Evolutionary conservation across 2,113 vertebrate species (phyloP).

Genomic region (Zosterops pallidus): DNA sequence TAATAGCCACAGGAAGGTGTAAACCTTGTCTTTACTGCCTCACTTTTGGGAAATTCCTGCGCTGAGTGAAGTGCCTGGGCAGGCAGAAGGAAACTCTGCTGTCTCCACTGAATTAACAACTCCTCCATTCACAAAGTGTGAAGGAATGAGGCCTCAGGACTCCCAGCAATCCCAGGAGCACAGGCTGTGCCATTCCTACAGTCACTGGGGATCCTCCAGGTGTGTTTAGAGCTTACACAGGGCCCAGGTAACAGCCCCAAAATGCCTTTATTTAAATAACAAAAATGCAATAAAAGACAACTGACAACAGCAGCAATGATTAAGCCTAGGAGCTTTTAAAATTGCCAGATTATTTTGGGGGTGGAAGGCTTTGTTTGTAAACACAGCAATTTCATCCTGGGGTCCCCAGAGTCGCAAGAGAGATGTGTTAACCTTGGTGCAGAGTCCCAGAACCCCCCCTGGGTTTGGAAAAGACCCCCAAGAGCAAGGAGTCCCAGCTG

Average conservation of each 20-base stretch:
- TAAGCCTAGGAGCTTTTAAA: background rate
- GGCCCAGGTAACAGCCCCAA: background rate
- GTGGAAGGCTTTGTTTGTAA: background rate
- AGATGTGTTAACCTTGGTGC: background rate
- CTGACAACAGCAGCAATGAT: background rate
- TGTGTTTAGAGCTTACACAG: background rate
- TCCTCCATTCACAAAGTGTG: too few species aligned
- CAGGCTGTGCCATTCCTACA: accelerated
- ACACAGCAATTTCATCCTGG: too few species aligned
- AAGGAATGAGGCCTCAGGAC: accelerated
- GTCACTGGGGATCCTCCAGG: background rate
- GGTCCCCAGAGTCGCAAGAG: accelerated
- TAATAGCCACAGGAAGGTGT: accelerated
- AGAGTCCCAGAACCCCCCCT: background rate
- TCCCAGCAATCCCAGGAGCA: too few species aligned
- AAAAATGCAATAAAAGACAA: background rate
- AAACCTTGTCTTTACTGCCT: background rate
- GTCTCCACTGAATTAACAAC: accelerated
- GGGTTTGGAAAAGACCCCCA: background rate
- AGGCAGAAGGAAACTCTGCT: background rate
- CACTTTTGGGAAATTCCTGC: background rate
- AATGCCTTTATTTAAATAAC: background rate
- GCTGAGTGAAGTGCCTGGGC: accelerated
- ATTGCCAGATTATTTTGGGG: background rate
- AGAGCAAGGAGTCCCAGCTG: accelerated